Evolutionary conservation across 1,140 invertebrate genomes (phyloP).

Genomic region (Polyergus mexicanus): DNA sequence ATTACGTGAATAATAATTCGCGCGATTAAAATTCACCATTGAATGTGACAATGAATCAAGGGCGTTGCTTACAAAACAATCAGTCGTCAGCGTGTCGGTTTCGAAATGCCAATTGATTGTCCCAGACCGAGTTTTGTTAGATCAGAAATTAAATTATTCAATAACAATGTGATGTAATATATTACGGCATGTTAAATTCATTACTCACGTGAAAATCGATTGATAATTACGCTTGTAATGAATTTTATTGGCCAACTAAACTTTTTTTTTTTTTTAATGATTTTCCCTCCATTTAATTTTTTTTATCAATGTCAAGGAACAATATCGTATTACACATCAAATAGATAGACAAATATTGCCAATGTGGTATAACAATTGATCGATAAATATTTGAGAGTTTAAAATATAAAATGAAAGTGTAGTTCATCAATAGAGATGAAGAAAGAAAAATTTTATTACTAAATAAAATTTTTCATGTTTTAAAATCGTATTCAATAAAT

Average conservation of each 20-base stretch:
- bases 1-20: conserved; percentile 1
- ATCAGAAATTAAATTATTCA: conserved; percentile 22
- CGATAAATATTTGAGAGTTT: not conserved
- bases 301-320: not conserved
- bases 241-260: not conserved
- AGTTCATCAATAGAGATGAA: not conserved
- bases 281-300: not conserved
- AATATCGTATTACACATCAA: not conserved
- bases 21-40: conserved; percentile 5
- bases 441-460: not conserved
- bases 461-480: not conserved
- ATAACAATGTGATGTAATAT: not conserved
- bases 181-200: not conserved
- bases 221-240: not conserved
- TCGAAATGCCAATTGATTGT: conserved; percentile 27
- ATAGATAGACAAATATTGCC: no score
- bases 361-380: no score
- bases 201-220: not conserved
- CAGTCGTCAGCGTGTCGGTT: conserved; percentile 1
- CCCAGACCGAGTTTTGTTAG: conserved; percentile 10
- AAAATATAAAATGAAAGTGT: not conserved
- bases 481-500: not conserved
- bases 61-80: conserved; percentile 15
- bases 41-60: not conserved
- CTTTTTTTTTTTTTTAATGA: not conserved